A percentile compares a stretch with the other conserved stretches of the same genome.
Evolutionary conservation across 2,888 invertebrate genomes (phyloP).

Genomic region (Athalia cordata): DNA sequence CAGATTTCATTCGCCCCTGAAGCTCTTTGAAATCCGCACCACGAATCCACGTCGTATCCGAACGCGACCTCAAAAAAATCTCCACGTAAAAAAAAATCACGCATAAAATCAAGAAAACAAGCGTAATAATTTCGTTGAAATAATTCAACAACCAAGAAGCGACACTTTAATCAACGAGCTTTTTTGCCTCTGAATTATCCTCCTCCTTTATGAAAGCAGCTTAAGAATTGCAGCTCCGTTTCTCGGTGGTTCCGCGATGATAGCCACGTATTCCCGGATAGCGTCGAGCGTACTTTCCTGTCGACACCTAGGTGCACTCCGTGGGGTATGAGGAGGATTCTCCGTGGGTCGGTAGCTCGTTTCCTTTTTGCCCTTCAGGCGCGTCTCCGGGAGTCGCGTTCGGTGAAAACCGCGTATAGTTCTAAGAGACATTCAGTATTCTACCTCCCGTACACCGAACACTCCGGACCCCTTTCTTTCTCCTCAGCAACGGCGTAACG

Average conservation of each 20-base stretch:
- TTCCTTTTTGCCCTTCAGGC: background rate
- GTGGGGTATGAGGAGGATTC: background rate
- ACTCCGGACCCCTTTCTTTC: conserved; percentile 66
- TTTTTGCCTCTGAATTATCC: conserved; percentile 3
- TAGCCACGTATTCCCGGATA: conserved; percentile 24
- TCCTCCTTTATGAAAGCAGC: conserved; percentile 12
- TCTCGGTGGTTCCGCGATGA: conserved; percentile 20
- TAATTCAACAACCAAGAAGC: too few relatives aligned
- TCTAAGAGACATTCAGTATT: conserved; percentile 56
- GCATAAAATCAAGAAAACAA: background rate
- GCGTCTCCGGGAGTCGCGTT: conserved; percentile 7
- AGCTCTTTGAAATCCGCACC: conserved; percentile 4
- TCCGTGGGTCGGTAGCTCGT: background rate
- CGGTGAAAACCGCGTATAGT: conserved; percentile 62
- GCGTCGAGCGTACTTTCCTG: conserved; percentile 36
- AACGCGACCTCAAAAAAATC: conserved; percentile 12
- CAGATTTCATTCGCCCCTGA: conserved; percentile 58
- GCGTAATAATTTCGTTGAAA: too few relatives aligned
- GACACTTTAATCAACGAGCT: too few relatives aligned
- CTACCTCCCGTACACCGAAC: background rate
- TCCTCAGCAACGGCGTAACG: conserved; percentile 56
- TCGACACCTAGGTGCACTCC: conserved; percentile 41
- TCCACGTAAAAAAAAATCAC: background rate
- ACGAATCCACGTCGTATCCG: background rate
- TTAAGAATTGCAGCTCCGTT: background rate